Base-by-base conservation (phyloP, 2,113 vertebrate species). In the Plestiodon gilberti region DNA sequence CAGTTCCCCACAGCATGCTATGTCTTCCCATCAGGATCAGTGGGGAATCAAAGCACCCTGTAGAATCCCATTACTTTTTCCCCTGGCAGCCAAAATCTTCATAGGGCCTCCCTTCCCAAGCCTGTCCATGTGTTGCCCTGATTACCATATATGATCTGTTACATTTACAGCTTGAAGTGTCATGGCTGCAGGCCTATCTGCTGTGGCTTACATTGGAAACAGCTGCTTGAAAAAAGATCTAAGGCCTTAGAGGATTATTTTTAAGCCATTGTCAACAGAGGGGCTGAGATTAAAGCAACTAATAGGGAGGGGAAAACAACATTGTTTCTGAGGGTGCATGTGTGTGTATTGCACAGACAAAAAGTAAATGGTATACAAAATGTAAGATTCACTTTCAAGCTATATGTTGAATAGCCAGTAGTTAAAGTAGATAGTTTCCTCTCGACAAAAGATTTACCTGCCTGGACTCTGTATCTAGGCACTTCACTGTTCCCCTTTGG, bases 191-290 rank as follows among this genome's bases (percentile, higher is more conserved):
- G 87, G 87, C 33, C 86, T 78, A n/a, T 81, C 75, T 92, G 81
- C 69, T 84, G 4, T 69, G 85, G 43, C n/a, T 81, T 89, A 81
- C 61, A 62, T 85, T 90, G 86, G 88, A 85, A 92, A 92, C 88
- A 94, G 91, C 89, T 95, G 81, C 93, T 83, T 91, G 64, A 91
- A 89, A 93, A 85, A 88, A 94, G 93, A 93, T 93, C 77, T 89
- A 89, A 85, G 91, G 84, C 57, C 85, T 74, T 90, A 64, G 85
- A 85, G 88, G 81, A 78, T 80, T 94, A 8, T 57, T 94, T 93
- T 93, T 86, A 94, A 94, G 85, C 86, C 83, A 88, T 95, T 93
- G 89, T 81, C 28, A 87, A 61, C 92, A 89, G 80, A 82, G 91
- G 71, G 83, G 81, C 88, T 88, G 86, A 94, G 93, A 93, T 90